These are phyloP conservation scores for Bagarius yarrelli DNA, from an alignment of 2,113 vertebrate species.

Conservation along the genomic window DNA sequence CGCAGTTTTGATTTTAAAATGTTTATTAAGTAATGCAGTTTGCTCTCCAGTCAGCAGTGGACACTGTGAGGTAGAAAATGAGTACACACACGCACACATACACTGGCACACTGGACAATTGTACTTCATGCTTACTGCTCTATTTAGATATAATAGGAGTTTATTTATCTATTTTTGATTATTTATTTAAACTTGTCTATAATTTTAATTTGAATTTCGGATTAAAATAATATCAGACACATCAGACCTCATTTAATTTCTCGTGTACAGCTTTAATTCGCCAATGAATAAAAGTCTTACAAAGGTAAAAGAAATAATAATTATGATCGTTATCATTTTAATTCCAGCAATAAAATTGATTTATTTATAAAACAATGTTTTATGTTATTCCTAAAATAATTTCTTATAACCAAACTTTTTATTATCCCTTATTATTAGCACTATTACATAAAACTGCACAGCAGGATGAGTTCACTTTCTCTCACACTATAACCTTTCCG, in stretches of 20 bases:
- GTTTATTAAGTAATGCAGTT: slow-evolving; percentile 64
- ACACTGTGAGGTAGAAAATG: slow-evolving; percentile 77
- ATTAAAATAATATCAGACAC: background rate
- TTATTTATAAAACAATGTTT: too few species aligned
- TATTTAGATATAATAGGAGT: too few species aligned
- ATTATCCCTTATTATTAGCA: background rate
- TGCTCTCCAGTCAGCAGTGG: slow-evolving; percentile 71
- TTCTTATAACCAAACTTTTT: background rate
- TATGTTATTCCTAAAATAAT: too few species aligned
- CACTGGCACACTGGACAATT: background rate
- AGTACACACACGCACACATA: slow-evolving; percentile 25
- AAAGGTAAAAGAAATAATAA: background rate
- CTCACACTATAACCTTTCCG: too few species aligned
- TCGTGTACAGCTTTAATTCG: background rate
- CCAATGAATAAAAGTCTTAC: background rate
- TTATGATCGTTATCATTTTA: too few species aligned
- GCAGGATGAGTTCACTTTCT: background rate
- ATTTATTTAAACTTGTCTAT: too few species aligned
- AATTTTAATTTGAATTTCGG: too few species aligned
- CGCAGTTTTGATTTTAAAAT: background rate
- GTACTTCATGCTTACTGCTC: too few species aligned
- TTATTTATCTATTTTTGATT: too few species aligned
- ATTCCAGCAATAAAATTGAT: too few species aligned
- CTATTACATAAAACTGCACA: background rate
- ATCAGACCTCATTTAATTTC: background rate